Conservation (phyloP, 1,140 invertebrate genomes). For the Lepidurus apus region DNA sequence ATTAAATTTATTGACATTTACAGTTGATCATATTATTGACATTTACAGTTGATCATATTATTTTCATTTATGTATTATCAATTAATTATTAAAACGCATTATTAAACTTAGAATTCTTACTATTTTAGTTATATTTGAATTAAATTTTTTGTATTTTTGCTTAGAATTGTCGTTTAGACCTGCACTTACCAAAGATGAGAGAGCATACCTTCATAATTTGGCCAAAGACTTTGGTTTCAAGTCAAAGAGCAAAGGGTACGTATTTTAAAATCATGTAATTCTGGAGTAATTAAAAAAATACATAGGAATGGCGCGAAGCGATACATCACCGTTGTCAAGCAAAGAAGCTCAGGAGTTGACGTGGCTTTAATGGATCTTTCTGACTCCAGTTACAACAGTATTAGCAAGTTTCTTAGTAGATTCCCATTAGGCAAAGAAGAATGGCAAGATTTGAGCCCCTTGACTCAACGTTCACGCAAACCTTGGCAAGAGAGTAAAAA, state of each 20-base stretch:
- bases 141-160: neutral
- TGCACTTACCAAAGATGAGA: constrained; percentile 27
- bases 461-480: constrained; percentile 18
- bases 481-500: neutral
- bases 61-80: too few species aligned
- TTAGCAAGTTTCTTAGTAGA: neutral
- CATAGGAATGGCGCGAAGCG: neutral
- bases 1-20: neutral
- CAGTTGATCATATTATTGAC: neutral
- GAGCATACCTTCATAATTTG: constrained; percentile 30
- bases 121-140: neutral
- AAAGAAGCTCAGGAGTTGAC: neutral
- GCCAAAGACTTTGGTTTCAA: constrained; percentile 27
- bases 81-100: neutral
- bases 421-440: constrained; percentile 29
- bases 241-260: constrained; percentile 33
- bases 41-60: neutral
- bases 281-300: neutral
- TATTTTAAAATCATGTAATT: neutral
- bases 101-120: neutral
- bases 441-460: constrained; percentile 24
- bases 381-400: neutral
- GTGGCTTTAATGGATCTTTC: neutral
- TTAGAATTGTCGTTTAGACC: neutral
- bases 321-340: constrained; percentile 27